Evolutionary conservation across 2,113 vertebrate genomes (phyloP).

Genomic region (Ciconia boyciana): DNA sequence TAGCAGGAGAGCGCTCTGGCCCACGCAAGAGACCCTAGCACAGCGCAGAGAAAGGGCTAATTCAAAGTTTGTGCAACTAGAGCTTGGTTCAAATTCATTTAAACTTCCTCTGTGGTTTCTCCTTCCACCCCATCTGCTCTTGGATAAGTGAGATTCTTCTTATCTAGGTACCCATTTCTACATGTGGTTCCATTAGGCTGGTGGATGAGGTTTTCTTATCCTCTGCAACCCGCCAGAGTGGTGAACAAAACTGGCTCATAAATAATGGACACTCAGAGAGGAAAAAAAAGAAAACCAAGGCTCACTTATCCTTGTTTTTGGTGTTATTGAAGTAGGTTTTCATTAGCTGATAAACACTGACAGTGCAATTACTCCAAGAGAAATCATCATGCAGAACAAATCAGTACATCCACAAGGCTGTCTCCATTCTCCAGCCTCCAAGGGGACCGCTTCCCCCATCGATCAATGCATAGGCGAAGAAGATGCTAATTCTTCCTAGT

Average conservation of each 20-base stretch:
- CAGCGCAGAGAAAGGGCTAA: neutral
- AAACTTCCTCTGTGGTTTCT: conserved; percentile 4
- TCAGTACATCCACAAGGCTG: conserved; percentile 21
- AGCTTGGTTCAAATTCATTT: neutral
- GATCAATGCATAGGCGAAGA: neutral
- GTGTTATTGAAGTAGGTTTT: conserved; percentile 46
- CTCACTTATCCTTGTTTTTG: neutral
- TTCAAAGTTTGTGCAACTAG: neutral
- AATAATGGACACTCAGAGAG: neutral
- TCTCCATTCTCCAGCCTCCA: conserved; percentile 22
- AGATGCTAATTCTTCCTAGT: conserved; percentile 14
- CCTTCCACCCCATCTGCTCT: neutral
- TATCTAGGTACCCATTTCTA: conserved; percentile 7
- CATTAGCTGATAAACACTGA: conserved; percentile 44
- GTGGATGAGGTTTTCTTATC: neutral
- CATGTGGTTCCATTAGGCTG: neutral
- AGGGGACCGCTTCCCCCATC: neutral
- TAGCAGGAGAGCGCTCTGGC: neutral
- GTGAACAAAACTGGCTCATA: neutral
- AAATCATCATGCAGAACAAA: conserved; percentile 38
- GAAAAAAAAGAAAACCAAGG: neutral
- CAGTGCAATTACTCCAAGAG: conserved; percentile 23
- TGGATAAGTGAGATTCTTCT: neutral
- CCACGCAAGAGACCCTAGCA: neutral
- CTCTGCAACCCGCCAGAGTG: neutral